Percentiles rank a stretch among this genome's conserved stretches.
These are phyloP conservation scores for Parnassius smintheus DNA, from an alignment of 2,888 invertebrate genomes.

Conservation along the genomic window DNA sequence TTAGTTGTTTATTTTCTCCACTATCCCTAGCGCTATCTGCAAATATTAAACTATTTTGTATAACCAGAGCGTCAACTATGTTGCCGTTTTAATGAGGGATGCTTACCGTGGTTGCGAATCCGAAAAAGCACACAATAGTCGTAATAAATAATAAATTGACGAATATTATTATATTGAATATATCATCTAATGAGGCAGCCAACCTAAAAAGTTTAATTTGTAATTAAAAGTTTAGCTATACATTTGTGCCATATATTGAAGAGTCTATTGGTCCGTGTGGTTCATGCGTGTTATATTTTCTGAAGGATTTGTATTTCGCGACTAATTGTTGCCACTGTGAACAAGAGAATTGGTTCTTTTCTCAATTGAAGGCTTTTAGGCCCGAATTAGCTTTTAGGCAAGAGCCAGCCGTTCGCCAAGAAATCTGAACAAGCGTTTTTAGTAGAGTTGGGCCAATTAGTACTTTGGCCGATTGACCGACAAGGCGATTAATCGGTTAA, in stretches of 20 bases:
- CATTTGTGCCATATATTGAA: neutral
- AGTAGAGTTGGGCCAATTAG: too few species aligned
- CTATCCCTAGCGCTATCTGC: constrained; percentile 38
- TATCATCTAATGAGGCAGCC: constrained; percentile 41
- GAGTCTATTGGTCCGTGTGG: neutral
- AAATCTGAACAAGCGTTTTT: too few species aligned
- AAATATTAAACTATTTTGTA: constrained; percentile 19
- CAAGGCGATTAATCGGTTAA: too few species aligned
- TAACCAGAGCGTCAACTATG: neutral
- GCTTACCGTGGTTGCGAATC: constrained; percentile 50
- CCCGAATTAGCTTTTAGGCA: neutral
- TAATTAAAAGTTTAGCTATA: neutral
- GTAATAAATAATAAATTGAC: constrained; percentile 47
- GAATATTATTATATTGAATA: constrained; percentile 52
- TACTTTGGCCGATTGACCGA: too few species aligned
- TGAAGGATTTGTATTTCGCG: neutral
- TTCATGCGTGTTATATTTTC: too few species aligned
- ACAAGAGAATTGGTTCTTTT: neutral
- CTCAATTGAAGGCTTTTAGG: too few species aligned
- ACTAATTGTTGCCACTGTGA: neutral
- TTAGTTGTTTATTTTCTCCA: constrained; percentile 42
- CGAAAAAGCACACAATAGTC: constrained; percentile 52
- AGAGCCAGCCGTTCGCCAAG: too few species aligned
- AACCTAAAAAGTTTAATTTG: constrained; percentile 42
- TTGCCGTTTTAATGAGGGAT: neutral